Percentiles rank a stretch among this genome's conserved stretches.
Evolutionary conservation across 2,888 invertebrate species (phyloP).

Genomic region (Lepidochrysops patricia): DNA sequence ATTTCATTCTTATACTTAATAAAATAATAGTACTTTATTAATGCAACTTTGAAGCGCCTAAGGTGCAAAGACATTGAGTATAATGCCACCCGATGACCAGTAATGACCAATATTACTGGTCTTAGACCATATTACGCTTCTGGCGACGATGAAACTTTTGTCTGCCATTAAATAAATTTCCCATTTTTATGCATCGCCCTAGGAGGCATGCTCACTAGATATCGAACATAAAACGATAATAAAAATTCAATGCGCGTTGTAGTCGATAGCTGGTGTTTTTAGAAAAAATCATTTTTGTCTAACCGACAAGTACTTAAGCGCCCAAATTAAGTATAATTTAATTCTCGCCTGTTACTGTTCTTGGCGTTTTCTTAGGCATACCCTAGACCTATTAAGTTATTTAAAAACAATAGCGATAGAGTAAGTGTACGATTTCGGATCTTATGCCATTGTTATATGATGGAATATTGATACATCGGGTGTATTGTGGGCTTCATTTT

Average conservation of each 20-base stretch:
- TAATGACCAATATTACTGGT: constrained; percentile 10
- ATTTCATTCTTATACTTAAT: constrained; percentile 1
- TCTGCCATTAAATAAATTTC: constrained; percentile 7
- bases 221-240: background rate
- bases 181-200: constrained; percentile 5
- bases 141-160: constrained; percentile 4
- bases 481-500: no score
- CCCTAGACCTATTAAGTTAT: no score
- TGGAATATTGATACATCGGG: no score
- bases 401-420: no score
- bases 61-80: constrained; percentile 8
- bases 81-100: background rate
- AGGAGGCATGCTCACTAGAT: background rate
- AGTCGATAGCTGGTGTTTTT: background rate
- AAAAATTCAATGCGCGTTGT: background rate
- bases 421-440: no score
- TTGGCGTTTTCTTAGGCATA: no score
- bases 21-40: constrained; percentile 7
- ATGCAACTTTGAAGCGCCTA: background rate
- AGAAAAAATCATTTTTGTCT: no score
- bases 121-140: background rate
- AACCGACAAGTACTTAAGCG: no score
- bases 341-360: no score
- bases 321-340: no score
- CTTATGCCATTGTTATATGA: no score